These are phyloP conservation scores for Platycheirus albimanus DNA, from an alignment of 2,888 invertebrate species.

Conservation along the genomic window DNA sequence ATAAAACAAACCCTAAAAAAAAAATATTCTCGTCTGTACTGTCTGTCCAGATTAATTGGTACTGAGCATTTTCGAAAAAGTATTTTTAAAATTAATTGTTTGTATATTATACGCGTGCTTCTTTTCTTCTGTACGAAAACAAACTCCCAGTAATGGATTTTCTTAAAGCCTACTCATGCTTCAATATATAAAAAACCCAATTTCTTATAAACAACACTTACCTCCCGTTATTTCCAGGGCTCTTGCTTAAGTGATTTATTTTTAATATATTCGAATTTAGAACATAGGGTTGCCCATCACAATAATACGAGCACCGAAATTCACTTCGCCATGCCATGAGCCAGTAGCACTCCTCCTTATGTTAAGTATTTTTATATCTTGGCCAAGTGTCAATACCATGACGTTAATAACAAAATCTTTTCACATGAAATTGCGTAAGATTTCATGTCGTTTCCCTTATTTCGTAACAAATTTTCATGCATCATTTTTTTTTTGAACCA, in stretches of 20 bases:
- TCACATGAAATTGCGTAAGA: constrained; percentile 38
- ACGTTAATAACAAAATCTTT: constrained; percentile 21
- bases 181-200: too few relatives aligned
- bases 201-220: background rate
- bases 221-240: background rate
- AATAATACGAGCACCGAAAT: too few relatives aligned
- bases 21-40: background rate
- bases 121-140: constrained; percentile 14
- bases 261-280: too few relatives aligned
- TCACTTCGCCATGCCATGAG: too few relatives aligned
- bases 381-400: constrained; percentile 47
- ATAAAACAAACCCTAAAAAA: too few relatives aligned
- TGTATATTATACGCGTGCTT: constrained; percentile 10
- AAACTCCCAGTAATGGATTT: constrained; percentile 30
- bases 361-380: constrained; percentile 6
- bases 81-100: constrained; percentile 38
- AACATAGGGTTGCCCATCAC: too few relatives aligned
- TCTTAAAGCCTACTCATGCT: background rate
- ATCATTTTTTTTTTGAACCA: too few relatives aligned
- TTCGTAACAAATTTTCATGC: constrained; percentile 30
- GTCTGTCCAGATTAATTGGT: background rate
- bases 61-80: constrained; percentile 25
- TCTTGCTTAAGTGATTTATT: background rate
- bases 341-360: too few relatives aligned
- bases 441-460: constrained; percentile 2